Evolutionary conservation across 92 coral and sea anemone species (phyloP).

Genomic region (Epizoanthus fatuus): DNA sequence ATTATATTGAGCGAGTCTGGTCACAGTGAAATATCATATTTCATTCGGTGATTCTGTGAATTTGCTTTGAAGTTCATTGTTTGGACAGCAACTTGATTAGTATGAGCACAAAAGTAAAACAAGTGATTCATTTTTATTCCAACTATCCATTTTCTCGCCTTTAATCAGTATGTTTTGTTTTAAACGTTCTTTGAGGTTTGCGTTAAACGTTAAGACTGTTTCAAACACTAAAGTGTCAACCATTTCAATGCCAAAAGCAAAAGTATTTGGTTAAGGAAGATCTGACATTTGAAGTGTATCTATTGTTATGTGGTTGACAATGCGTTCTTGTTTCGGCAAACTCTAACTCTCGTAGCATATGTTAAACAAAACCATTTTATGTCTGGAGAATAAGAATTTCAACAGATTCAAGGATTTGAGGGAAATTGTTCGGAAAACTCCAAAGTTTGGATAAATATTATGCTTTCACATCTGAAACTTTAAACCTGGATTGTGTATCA

Average conservation of each 20-base stretch:
- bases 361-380: constrained; percentile 21
- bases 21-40: constrained; percentile 56
- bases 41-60: constrained; percentile 61
- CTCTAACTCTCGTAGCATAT: constrained; percentile 23
- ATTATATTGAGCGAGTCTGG: constrained; percentile 24
- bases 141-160: background rate
- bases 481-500: constrained; percentile 38
- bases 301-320: constrained; percentile 25
- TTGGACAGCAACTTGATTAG: constrained; percentile 36
- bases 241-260: constrained; percentile 37
- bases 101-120: background rate
- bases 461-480: background rate
- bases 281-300: constrained; percentile 29
- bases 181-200: background rate
- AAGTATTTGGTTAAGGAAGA: constrained; percentile 31
- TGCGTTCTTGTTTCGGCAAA: constrained; percentile 36
- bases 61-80: constrained; percentile 50
- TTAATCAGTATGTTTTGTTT: too few species aligned
- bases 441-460: background rate
- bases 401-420: background rate
- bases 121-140: background rate
- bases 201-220: constrained; percentile 1
- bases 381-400: constrained; percentile 6
- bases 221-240: background rate
- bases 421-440: background rate